Evolutionary conservation across 2,113 vertebrate genomes (phyloP).

Genomic region (Actinemys pallida): DNA sequence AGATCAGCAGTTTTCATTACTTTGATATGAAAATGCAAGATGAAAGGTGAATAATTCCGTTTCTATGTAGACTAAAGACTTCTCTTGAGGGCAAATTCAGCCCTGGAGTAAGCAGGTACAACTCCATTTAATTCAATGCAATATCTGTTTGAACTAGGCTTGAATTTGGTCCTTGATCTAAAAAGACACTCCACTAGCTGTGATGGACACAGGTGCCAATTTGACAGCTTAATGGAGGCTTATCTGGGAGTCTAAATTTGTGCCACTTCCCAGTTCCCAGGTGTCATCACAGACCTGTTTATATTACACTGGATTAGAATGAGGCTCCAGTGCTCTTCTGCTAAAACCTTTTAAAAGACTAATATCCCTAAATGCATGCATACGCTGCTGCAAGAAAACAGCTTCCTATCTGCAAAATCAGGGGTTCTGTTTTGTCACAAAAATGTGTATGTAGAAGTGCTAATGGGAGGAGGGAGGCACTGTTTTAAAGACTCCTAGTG

Average conservation of each 20-base stretch:
- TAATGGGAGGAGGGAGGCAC: neutral
- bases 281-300: conserved; percentile 29
- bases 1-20: neutral
- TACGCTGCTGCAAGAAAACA: neutral
- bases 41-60: neutral
- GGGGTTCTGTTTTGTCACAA: neutral
- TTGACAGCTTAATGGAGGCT: conserved; percentile 1
- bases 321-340: neutral
- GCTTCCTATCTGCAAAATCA: neutral
- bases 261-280: conserved; percentile 16
- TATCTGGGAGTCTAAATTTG: conserved; percentile 19
- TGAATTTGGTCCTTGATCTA: neutral
- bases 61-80: neutral
- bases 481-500: neutral
- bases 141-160: neutral
- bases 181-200: neutral
- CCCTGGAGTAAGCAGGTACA: neutral
- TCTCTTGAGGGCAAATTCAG: neutral
- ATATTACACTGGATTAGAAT: conserved; percentile 35
- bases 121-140: neutral
- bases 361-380: neutral
- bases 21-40: neutral
- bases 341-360: conserved; percentile 10
- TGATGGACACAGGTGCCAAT: neutral
- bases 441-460: neutral